Evolutionary conservation across 64 coral and sea anemone species (phyloP), one percentile per base, ranked within the genome.

Genomic region (Actinia tenebrosa): DNA sequence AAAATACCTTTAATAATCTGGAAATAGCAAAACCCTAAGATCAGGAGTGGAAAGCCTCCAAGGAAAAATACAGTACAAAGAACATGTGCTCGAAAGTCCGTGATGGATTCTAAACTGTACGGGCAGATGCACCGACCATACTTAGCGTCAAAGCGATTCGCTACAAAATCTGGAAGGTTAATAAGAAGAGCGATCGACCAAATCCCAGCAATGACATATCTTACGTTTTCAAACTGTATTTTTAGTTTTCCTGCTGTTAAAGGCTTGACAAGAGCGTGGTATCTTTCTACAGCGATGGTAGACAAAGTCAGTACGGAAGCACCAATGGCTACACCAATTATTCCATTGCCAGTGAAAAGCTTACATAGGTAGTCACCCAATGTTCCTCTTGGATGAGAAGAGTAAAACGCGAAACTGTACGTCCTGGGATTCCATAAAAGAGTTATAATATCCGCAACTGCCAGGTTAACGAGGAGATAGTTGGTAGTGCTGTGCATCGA

Each of bases 401-500:
- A 37, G 18, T 87, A 83, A 71, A 95, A 87, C 10, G 42, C 77
- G 43, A 95, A 92, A n/a, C 84, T 92, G 53, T 95, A 95, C 10
- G 88, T 85, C 43, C 93, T 87, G 3, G 93, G 94, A 53, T 89
- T 91, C 94, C 94, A 95, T 25, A 95, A 16, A 10, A 95, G 56
- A 7, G 82, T 91, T 10, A 95, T 68, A 3, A 91, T 87, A 64
- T 95, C 93, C 11, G 84, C 87, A 15, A 84, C 72, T 14, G 93
- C 89, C 43, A 95, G 17, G 78, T 94, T 94, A 15, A 94, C 88
- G 22, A 94, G 66, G 10, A 94, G 92, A 82, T 68, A 61, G 50
- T 94, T 94, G 27, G 92, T 94, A 3, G 92, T 94, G 19, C 88
- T 90, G 53, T 94, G 92, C 92, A 94, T 94, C 30, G 88, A 77